phyloP scores from a whole-genome alignment of 2,888 invertebrate species.

The Aproaerema taeniolella region DNA sequence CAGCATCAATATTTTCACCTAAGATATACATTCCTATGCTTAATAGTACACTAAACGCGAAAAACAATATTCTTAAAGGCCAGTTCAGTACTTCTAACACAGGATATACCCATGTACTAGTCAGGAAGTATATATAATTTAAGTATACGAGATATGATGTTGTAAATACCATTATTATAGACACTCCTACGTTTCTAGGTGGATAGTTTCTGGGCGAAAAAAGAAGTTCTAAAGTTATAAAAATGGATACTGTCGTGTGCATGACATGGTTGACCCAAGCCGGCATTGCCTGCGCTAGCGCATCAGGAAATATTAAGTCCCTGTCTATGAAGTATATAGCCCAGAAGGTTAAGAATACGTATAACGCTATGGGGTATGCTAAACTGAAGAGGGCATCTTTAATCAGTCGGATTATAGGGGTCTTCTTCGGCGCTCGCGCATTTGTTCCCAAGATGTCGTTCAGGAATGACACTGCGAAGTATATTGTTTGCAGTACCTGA shows the following conservation, averaged over 20 bases:
- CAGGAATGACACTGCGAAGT: conserved; percentile 83
- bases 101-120: conserved; percentile 93
- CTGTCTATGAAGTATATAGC: conserved; percentile 88
- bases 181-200: conserved; percentile 77
- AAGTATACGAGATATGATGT: conserved; percentile 83
- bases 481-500: conserved; percentile 85
- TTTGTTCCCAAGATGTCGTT: conserved; percentile 87
- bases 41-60: conserved; percentile 75
- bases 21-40: conserved; percentile 79
- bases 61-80: conserved; percentile 83
- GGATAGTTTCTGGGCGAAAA: conserved; percentile 86
- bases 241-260: conserved; percentile 89
- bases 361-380: conserved; percentile 86
- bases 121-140: conserved; percentile 80
- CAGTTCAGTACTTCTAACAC: conserved; percentile 85
- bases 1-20: conserved; percentile 83
- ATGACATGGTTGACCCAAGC: conserved; percentile 92
- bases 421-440: conserved; percentile 74
- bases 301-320: conserved; percentile 90
- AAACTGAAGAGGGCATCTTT: conserved; percentile 82
- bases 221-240: conserved; percentile 84
- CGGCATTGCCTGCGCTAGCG: conserved; percentile 88
- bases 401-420: conserved; percentile 79
- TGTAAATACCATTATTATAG: conserved; percentile 77
- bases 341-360: conserved; percentile 94